phyloP scores from a whole-genome alignment of 2,113 vertebrate genomes.

The Arizona elegans region DNA sequence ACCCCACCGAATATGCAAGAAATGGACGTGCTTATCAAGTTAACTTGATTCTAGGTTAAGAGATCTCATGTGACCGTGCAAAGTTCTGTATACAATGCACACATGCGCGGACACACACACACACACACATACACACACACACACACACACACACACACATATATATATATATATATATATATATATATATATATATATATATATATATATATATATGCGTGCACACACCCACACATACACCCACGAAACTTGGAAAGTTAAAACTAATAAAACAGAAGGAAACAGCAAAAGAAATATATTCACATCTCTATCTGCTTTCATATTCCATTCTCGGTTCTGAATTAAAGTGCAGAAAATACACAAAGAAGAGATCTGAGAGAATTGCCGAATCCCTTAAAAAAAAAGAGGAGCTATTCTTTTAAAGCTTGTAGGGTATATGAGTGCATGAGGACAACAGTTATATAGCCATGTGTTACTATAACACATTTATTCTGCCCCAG shows the following conservation, averaged over 20 bases:
- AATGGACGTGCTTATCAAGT: not conserved
- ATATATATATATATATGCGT: no score
- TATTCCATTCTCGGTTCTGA: not conserved
- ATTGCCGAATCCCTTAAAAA: not conserved
- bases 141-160: no score
- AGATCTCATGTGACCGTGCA: no score
- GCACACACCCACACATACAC: not conserved
- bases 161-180: no score
- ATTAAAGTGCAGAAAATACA: not conserved
- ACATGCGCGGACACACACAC: fast-evolving
- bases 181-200: no score
- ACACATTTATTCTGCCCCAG: not conserved
- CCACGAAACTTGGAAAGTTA: not conserved
- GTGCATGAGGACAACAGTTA: not conserved
- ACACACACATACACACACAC: fast-evolving
- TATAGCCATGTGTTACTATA: not conserved
- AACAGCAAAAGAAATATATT: no score
- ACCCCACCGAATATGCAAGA: not conserved
- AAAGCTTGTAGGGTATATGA: not conserved
- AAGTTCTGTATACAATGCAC: not conserved
- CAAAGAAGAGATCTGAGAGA: not conserved
- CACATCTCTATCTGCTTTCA: no score
- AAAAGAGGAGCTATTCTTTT: not conserved
- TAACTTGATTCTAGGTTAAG: not conserved
- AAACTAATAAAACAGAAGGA: not conserved